A percentile compares a stretch with the other conserved stretches of the same genome.
Evolutionary conservation across 2,113 vertebrate species (phyloP).

Genomic region (Saguinus imperator): DNA sequence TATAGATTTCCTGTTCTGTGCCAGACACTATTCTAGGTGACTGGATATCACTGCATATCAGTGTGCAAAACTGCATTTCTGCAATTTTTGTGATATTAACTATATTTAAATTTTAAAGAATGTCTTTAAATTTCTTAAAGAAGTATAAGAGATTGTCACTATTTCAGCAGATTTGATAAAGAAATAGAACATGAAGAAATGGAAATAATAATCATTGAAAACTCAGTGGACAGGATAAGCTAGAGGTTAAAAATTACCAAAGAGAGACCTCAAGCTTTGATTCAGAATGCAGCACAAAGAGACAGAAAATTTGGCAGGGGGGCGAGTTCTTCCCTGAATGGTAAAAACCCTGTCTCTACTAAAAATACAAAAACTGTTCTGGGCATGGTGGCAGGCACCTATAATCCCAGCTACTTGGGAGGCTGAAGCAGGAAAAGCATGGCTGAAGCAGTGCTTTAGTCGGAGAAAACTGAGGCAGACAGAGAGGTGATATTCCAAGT

Average conservation of each 20-base stretch:
- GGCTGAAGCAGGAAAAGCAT: too few relatives aligned
- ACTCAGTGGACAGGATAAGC: not conserved
- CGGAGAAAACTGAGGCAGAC: not conserved
- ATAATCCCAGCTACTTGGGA: too few relatives aligned
- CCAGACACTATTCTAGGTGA: not conserved
- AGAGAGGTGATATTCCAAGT: not conserved
- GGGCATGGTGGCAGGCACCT: too few relatives aligned
- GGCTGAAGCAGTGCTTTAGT: too few relatives aligned
- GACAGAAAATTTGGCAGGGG: not conserved
- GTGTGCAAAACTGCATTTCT: not conserved
- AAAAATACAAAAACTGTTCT: too few relatives aligned
- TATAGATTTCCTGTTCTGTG: not conserved
- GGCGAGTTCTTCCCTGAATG: not conserved
- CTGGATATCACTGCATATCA: not conserved
- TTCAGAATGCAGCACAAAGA: not conserved
- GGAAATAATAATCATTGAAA: not conserved
- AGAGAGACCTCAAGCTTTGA: not conserved
- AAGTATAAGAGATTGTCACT: not conserved
- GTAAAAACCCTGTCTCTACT: too few relatives aligned
- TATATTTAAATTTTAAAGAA: conserved; percentile 23
- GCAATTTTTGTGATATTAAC: not conserved
- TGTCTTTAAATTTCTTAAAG: not conserved
- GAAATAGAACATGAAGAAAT: not conserved
- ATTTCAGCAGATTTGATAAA: not conserved
- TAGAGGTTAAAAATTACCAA: not conserved